Conservation (phyloP, 2,888 invertebrate genomes). For the Limnephilus rhombicus region DNA sequence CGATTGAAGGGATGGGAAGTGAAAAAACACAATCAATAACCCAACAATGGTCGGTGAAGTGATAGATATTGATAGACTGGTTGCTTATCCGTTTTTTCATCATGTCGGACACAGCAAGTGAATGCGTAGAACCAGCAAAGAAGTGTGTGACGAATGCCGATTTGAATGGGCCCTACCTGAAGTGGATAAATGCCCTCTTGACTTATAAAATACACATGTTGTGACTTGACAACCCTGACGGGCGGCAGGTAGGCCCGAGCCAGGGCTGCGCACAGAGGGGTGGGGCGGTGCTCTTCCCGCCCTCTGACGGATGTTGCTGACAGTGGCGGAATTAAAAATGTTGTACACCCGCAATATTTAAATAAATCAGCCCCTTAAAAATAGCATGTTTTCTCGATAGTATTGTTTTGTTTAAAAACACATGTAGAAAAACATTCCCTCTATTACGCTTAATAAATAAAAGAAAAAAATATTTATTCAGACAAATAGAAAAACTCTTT, state of each 20-base stretch:
- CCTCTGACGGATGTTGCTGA: conserved; percentile 49
- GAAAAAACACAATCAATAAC: conserved; percentile 21
- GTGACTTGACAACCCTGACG: conserved; percentile 61
- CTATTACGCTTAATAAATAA: too few species aligned
- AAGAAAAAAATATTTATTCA: too few species aligned
- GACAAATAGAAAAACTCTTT: too few species aligned
- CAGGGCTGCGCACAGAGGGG: not conserved
- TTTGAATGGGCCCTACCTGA: conserved; percentile 63
- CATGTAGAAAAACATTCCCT: too few species aligned
- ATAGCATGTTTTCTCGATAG: too few species aligned
- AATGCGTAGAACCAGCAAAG: conserved; percentile 13
- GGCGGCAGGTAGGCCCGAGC: conserved; percentile 39
- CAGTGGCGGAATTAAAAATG: not conserved
- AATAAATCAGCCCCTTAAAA: too few species aligned
- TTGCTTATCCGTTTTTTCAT: conserved; percentile 12
- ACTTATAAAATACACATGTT: conserved; percentile 64
- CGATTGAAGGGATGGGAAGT: not conserved
- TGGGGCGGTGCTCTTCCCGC: not conserved
- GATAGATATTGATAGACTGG: conserved; percentile 48
- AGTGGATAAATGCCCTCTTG: conserved; percentile 60
- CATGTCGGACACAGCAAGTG: conserved; percentile 11
- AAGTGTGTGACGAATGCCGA: conserved; percentile 62
- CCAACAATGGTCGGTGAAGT: conserved; percentile 56
- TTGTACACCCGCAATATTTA: too few species aligned
- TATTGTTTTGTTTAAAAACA: too few species aligned